A percentile compares a stretch with the other conserved stretches of the same genome.
Conservation (phyloP, 1,140 invertebrate genomes). For the Vollenhovia emeryi region DNA sequence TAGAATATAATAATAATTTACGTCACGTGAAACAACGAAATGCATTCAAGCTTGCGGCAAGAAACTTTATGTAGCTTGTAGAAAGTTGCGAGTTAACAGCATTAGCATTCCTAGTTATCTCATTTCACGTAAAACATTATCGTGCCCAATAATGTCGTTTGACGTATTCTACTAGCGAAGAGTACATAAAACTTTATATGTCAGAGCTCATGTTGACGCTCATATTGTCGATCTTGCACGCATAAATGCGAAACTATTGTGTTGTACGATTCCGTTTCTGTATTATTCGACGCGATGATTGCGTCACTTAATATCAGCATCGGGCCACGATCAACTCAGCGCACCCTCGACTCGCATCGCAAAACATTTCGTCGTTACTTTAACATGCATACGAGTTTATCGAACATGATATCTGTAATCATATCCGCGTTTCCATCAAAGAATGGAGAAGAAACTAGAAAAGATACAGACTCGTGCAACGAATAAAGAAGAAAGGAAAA, state of each 20-base stretch:
- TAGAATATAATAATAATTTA: conserved; percentile 19
- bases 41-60: background rate
- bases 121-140: conserved; percentile 21
- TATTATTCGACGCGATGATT: conserved; percentile 23
- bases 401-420: conserved; percentile 20
- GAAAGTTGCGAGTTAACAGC: conserved; percentile 9
- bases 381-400: conserved; percentile 19
- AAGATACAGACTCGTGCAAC: conserved; percentile 28
- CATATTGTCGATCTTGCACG: conserved; percentile 24
- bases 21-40: conserved; percentile 1
- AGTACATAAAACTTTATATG: background rate
- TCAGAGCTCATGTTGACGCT: background rate
- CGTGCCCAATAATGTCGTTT: background rate
- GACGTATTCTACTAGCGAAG: background rate
- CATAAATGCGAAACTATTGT: conserved; percentile 18
- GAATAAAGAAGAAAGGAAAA: conserved; percentile 24
- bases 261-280: background rate
- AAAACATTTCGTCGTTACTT: conserved; percentile 29
- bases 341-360: conserved; percentile 18
- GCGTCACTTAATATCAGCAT: conserved; percentile 1
- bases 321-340: conserved; percentile 18
- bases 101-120: conserved; percentile 15
- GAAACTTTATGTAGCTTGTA: conserved; percentile 31
- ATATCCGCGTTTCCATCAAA: conserved; percentile 4
- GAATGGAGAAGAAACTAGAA: conserved; percentile 49